These are phyloP conservation scores for Eristalis tenax DNA, from an alignment of 2,888 invertebrate genomes.

Conservation along the genomic window DNA sequence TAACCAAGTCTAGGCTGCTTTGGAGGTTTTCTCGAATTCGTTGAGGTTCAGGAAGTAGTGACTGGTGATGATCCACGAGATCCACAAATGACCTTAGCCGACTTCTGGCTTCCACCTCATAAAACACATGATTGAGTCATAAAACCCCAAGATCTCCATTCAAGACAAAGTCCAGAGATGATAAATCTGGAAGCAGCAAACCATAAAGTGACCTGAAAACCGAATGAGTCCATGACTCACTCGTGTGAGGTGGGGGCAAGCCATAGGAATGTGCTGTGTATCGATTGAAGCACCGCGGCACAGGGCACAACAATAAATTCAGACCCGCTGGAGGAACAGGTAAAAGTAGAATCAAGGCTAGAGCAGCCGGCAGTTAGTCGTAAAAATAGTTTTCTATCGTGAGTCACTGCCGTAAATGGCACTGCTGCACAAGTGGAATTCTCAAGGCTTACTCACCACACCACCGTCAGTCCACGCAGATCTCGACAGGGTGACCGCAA, in stretches of 20 bases:
- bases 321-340: constrained; percentile 33
- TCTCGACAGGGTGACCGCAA: background rate
- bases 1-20: no score
- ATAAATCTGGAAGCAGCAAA: background rate
- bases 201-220: constrained; percentile 1
- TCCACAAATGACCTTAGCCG: background rate
- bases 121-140: background rate
- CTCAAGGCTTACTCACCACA: constrained; percentile 35
- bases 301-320: background rate
- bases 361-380: background rate
- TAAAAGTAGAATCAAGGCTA: constrained; percentile 58
- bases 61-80: no score
- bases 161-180: background rate
- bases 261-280: constrained; percentile 7
- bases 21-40: no score
- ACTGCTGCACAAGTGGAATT: constrained; percentile 34
- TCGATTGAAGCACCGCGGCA: background rate
- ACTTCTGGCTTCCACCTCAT: no score
- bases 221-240: constrained; percentile 12
- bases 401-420: constrained; percentile 36
- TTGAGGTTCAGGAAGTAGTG: no score
- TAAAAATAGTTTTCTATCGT: constrained; percentile 37
- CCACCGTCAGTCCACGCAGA: background rate
- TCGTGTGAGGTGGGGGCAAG: background rate
- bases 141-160: background rate